Evolutionary conservation across 2,797 vertebrate genomes (phyloP), one percentile per base, ranked within the genome.

Genomic region (Poeciliopsis infans): DNA sequence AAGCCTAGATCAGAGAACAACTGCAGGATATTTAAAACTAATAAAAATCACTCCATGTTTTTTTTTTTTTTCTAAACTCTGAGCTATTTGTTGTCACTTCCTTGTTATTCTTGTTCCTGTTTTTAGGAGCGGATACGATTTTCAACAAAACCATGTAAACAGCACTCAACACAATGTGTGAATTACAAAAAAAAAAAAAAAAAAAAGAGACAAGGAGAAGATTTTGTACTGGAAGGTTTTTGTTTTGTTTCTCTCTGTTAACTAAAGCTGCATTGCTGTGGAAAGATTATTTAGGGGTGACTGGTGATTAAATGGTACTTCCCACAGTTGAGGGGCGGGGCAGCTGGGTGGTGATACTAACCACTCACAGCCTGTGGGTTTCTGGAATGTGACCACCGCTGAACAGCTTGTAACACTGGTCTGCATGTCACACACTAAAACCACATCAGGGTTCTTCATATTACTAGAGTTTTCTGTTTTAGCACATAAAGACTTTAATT

Each of bases 381-480:
- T 84, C 85, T 92, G 92, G 92, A 86, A 94, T 94, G 90, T 89
- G 93, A 92, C 93, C 91, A 85, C 76, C 85, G 78, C 88, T 82
- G 86, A 83, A 73, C 72, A 78, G 69, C 57, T 73, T 28, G 82
- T 59, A 75, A 71, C 68, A 53, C 64, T 47, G 31, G 61, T 72
- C 75, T 76, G 61, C 85, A 80, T 75, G 61, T 82, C 41, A 49
- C 25, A 79, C 77, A 83, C 84, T 69, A 76, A 78, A 83, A 79
- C 76, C 72, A 79, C 77, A 79, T 71, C 57, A 73, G 1, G 74
- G 39, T n/a, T 70, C 47, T 31, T 47, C 33, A 69, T 82, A 89
- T 88, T 74, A 85, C 74, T 80, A 66, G 59, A 81, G 66, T 76
- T 31, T 55, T 31, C 61, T 75, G 76, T 75, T 81, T 53, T 74